phyloP scores from a whole-genome alignment of 2,888 invertebrate genomes.

The Sisyra terminalis region DNA sequence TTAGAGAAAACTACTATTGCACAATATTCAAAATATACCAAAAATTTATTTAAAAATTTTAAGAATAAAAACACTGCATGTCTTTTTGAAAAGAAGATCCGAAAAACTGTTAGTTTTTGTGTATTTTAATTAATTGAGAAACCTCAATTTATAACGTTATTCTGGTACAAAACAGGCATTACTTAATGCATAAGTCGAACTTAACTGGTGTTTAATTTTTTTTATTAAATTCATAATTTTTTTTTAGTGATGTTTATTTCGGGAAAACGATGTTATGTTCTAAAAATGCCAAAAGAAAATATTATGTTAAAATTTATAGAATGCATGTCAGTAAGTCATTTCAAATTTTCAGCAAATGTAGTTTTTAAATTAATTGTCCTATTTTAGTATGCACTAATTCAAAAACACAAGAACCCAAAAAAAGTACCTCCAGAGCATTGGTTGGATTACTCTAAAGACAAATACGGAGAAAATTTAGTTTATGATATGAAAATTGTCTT shows the following conservation, averaged over 20 bases:
- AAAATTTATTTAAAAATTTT: too few relatives aligned
- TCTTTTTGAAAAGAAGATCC: too few relatives aligned
- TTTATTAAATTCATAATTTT: too few relatives aligned
- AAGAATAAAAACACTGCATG: too few relatives aligned
- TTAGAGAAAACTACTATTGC: too few relatives aligned
- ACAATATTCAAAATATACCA: too few relatives aligned
- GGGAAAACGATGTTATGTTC: conserved; percentile 53
- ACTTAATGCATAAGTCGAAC: too few relatives aligned
- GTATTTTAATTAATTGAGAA: too few relatives aligned
- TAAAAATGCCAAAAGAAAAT: conserved; percentile 59
- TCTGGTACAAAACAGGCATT: too few relatives aligned
- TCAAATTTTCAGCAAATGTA: not conserved
- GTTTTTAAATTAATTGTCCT: not conserved
- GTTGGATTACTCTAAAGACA: conserved; percentile 78
- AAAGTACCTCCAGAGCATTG: conserved; percentile 55
- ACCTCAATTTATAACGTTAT: too few relatives aligned
- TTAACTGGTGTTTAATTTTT: too few relatives aligned
- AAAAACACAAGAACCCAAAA: conserved; percentile 28
- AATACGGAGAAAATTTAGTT: conserved; percentile 53
- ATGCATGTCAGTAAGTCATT: conserved; percentile 48
- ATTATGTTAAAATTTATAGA: conserved; percentile 51
- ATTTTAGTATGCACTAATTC: conserved; percentile 32
- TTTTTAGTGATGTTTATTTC: conserved; percentile 53
- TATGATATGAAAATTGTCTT: conserved; percentile 62
- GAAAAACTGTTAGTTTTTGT: too few relatives aligned